Conservation (phyloP, 2,113 vertebrate species). For the Oryzias celebensis region DNA sequence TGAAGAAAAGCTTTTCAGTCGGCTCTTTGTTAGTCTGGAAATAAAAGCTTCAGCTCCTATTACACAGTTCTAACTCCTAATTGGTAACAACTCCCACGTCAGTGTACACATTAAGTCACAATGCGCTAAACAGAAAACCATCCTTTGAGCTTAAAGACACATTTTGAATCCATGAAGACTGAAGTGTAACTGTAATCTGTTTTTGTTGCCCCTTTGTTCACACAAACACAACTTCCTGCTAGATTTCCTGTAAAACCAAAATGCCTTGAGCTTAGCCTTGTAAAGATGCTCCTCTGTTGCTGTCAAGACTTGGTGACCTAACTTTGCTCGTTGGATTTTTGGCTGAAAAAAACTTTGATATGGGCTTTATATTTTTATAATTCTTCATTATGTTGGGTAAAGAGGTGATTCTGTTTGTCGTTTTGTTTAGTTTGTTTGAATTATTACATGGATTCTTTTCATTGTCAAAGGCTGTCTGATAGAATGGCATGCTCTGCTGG, state of each 20-base stretch:
- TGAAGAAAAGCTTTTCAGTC: too few relatives aligned
- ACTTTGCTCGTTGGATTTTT: constrained; percentile 46
- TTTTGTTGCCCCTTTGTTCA: constrained; percentile 26
- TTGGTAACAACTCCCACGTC: too few relatives aligned
- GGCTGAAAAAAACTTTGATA: constrained; percentile 47
- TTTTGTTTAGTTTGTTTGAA: constrained; percentile 4
- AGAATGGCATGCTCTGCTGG: constrained; percentile 32
- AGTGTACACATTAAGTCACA: too few relatives aligned
- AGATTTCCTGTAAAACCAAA: constrained; percentile 54
- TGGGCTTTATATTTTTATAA: constrained; percentile 67
- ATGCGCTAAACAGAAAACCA: background rate
- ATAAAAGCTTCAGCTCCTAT: too few relatives aligned
- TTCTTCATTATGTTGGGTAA: constrained; percentile 25
- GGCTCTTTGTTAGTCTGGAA: too few relatives aligned
- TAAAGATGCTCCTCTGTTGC: constrained; percentile 47
- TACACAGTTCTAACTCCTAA: too few relatives aligned
- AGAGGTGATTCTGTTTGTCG: constrained; percentile 16
- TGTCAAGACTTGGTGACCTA: constrained; percentile 41
- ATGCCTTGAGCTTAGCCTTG: constrained; percentile 67
- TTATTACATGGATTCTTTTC: constrained; percentile 38
- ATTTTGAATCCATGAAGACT: background rate
- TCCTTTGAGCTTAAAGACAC: background rate
- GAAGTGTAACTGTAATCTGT: constrained; percentile 1
- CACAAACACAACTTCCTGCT: constrained; percentile 34
- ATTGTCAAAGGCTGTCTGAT: constrained; percentile 27